Percentiles rank a stretch among this genome's conserved stretches.
Conservation (phyloP, 2,888 invertebrate genomes). For the Eustalomyia histrio region DNA sequence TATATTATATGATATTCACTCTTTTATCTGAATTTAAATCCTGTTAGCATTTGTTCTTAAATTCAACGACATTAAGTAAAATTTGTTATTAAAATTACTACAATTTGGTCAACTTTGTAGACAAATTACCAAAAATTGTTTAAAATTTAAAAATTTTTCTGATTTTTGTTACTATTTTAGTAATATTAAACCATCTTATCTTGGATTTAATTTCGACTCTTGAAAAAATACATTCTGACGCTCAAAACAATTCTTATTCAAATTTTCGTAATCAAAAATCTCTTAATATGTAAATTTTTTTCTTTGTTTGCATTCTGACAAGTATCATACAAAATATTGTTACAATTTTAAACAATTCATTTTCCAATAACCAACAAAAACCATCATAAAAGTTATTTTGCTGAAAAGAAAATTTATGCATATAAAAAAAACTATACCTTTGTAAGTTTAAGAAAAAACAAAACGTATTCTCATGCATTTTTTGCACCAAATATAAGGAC, state of each 20-base stretch:
- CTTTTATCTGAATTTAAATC: too few relatives aligned
- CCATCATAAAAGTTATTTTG: not conserved
- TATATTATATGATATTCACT: too few relatives aligned
- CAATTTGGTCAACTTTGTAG: too few relatives aligned
- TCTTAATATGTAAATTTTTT: conserved; percentile 47
- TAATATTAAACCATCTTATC: not conserved
- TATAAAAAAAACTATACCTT: not conserved
- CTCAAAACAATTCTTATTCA: not conserved
- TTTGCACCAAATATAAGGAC: not conserved
- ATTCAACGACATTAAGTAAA: too few relatives aligned
- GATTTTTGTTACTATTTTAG: too few relatives aligned
- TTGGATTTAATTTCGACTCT: not conserved
- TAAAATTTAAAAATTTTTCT: too few relatives aligned
- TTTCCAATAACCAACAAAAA: not conserved
- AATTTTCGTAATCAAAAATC: conserved; percentile 41
- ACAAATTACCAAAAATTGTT: too few relatives aligned
- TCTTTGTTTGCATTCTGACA: not conserved
- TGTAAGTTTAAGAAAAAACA: not conserved
- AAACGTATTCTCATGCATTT: not conserved
- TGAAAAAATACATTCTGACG: not conserved
- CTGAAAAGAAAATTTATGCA: conserved; percentile 1
- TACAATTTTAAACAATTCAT: not conserved
- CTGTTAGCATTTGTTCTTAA: too few relatives aligned
- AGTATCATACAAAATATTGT: not conserved
- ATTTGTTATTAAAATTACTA: too few relatives aligned